A percentile compares a stretch with the other conserved stretches of the same genome.
These are phyloP conservation scores for Chrysolina oricalcia DNA, from an alignment of 2,888 invertebrate species.

Conservation along the genomic window DNA sequence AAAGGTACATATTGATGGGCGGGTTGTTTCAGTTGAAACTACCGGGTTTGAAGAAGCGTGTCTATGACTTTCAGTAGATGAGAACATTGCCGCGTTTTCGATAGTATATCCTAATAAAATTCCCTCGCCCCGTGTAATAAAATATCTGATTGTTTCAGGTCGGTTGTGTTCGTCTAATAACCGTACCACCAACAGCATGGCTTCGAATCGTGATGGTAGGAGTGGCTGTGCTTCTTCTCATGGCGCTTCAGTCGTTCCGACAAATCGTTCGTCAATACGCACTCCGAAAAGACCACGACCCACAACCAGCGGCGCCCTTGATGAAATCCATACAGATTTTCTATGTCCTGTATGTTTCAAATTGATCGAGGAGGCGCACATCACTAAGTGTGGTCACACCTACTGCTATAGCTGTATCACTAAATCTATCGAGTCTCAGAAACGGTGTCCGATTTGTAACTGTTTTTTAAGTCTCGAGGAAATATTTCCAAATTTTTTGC, in stretches of 20 bases:
- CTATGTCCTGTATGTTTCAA: constrained; percentile 92
- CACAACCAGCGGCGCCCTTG: constrained; percentile 75
- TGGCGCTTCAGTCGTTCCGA: constrained; percentile 68
- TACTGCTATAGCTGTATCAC: constrained; percentile 90
- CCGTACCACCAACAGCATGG: constrained; percentile 59
- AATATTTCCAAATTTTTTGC: constrained; percentile 89
- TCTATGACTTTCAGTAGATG: too few species aligned
- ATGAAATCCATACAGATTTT: constrained; percentile 80
- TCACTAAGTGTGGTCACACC: constrained; percentile 94
- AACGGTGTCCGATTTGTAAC: constrained; percentile 90
- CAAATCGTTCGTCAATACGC: constrained; percentile 70
- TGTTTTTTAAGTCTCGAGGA: constrained; percentile 80
- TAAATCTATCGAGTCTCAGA: constrained; percentile 78
- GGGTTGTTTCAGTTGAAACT: too few species aligned
- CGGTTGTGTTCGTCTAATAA: constrained; percentile 62
- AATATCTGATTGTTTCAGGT: constrained; percentile 74
- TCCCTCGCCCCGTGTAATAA: constrained; percentile 6
- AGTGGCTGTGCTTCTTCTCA: constrained; percentile 69
- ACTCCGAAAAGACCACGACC: constrained; percentile 73
- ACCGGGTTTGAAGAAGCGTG: too few species aligned
- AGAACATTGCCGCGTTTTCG: too few species aligned
- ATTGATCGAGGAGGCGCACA: constrained; percentile 90
- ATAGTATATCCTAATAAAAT: neutral
- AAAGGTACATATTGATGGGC: too few species aligned
- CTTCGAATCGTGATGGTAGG: constrained; percentile 71